These are phyloP conservation scores for Standfussiana lucernea DNA, from an alignment of 2,888 invertebrate species.

Conservation along the genomic window DNA sequence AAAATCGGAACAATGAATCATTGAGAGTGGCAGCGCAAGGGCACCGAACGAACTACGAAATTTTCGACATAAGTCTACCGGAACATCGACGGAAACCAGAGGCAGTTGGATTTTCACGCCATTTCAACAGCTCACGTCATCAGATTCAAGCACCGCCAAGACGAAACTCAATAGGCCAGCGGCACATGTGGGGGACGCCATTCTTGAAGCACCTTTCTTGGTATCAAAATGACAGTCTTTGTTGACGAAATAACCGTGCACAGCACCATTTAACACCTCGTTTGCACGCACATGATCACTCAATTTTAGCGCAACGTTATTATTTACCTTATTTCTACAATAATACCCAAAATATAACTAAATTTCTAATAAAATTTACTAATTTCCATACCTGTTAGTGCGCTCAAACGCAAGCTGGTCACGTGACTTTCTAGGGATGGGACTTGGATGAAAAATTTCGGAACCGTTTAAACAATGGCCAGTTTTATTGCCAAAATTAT, in stretches of 20 bases:
- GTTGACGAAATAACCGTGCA: slow-evolving; percentile 86
- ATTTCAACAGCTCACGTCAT: slow-evolving; percentile 84
- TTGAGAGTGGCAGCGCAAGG: slow-evolving; percentile 82
- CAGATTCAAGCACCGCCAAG: slow-evolving; percentile 82
- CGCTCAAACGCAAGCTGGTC: slow-evolving; percentile 93
- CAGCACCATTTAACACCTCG: slow-evolving; percentile 82
- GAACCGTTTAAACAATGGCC: slow-evolving; percentile 63
- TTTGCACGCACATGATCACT: slow-evolving; percentile 83
- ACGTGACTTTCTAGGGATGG: slow-evolving; percentile 91
- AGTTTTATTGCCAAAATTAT: slow-evolving; percentile 48
- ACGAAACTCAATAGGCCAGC: slow-evolving; percentile 86
- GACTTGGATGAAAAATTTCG: slow-evolving; percentile 62
- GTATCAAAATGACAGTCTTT: slow-evolving; percentile 92
- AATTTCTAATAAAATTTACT: slow-evolving; percentile 87
- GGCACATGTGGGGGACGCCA: slow-evolving; percentile 94
- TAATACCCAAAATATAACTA: slow-evolving; percentile 82
- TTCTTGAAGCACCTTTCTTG: slow-evolving; percentile 93
- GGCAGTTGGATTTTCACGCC: slow-evolving; percentile 77
- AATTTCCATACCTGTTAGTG: slow-evolving; percentile 92
- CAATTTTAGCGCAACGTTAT: slow-evolving; percentile 70
- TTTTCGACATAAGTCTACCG: slow-evolving; percentile 74
- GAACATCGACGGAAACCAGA: slow-evolving; percentile 73
- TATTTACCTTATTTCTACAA: slow-evolving; percentile 85
- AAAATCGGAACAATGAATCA: slow-evolving; percentile 89
- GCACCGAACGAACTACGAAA: slow-evolving; percentile 74